Percentiles rank a stretch among this genome's conserved stretches.
phyloP scores from a whole-genome alignment of 2,113 vertebrate species.

The Beaufortia kweichowensis region DNA sequence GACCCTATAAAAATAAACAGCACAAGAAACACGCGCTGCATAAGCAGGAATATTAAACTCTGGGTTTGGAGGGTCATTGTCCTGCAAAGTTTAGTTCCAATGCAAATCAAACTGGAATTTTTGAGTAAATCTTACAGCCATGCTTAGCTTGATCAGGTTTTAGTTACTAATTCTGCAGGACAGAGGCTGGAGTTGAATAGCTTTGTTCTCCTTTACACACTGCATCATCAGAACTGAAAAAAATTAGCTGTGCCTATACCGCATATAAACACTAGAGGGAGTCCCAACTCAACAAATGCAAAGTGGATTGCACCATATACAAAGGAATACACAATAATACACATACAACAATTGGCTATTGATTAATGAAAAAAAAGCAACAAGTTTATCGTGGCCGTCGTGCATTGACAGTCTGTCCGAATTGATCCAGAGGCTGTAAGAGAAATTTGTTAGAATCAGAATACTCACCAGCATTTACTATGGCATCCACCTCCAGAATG shows the following conservation, averaged over 20 bases:
- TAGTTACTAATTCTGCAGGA: no score
- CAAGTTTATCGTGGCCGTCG: no score
- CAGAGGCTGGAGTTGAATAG: no score
- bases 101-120: no score
- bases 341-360: no score
- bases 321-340: background rate
- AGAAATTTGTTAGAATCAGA: constrained; percentile 10
- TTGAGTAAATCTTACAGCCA: no score
- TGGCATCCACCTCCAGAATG: constrained; percentile 90
- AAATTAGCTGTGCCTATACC: background rate
- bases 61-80: no score
- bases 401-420: background rate
- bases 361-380: no score
- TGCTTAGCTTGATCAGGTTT: no score
- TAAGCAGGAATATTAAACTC: background rate
- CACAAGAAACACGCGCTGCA: no score
- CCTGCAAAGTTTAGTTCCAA: no score
- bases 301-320: background rate
- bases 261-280: constrained; percentile 66
- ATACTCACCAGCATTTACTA: constrained; percentile 95
- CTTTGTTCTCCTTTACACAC: no score
- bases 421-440: background rate
- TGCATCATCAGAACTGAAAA: background rate
- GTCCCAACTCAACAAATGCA: constrained; percentile 50
- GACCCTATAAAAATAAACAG: background rate